These are phyloP conservation scores for Augochlorella aurata DNA, from an alignment of 2,888 invertebrate genomes.

Conservation along the genomic window DNA sequence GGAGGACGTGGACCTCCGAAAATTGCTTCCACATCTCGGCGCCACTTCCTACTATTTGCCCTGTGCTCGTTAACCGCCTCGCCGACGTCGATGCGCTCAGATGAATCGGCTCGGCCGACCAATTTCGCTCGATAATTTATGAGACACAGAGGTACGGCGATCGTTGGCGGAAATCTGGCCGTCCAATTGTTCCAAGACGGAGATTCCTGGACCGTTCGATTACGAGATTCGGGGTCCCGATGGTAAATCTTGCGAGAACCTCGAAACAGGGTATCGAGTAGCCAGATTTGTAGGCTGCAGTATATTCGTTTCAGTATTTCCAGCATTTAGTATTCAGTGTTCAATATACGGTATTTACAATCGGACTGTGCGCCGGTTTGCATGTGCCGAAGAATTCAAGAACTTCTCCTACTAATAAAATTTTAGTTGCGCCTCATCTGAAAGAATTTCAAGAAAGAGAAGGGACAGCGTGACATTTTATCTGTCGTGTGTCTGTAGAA, in stretches of 20 bases:
- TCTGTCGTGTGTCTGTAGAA: background rate
- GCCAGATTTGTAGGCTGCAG: background rate
- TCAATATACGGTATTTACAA: too few species aligned
- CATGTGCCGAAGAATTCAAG: too few species aligned
- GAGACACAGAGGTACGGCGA: background rate
- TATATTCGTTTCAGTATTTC: too few species aligned
- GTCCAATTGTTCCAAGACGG: background rate
- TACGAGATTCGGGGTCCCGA: background rate
- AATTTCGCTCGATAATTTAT: slow-evolving; percentile 5
- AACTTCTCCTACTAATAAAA: too few species aligned
- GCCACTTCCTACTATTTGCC: slow-evolving; percentile 15
- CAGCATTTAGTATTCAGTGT: too few species aligned
- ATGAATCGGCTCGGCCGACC: background rate
- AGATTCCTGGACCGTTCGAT: background rate
- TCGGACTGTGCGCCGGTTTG: too few species aligned
- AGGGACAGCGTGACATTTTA: background rate
- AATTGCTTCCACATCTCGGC: slow-evolving; percentile 27
- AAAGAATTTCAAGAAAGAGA: background rate
- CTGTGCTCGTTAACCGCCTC: background rate
- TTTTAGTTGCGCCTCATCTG: too few species aligned
- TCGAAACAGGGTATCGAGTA: background rate
- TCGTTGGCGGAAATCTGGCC: background rate
- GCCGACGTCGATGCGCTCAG: background rate
- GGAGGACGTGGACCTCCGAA: background rate
- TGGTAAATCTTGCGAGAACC: background rate